Base-by-base conservation (phyloP, 1,140 invertebrate species). In the Heterodera carotae region DNA sequence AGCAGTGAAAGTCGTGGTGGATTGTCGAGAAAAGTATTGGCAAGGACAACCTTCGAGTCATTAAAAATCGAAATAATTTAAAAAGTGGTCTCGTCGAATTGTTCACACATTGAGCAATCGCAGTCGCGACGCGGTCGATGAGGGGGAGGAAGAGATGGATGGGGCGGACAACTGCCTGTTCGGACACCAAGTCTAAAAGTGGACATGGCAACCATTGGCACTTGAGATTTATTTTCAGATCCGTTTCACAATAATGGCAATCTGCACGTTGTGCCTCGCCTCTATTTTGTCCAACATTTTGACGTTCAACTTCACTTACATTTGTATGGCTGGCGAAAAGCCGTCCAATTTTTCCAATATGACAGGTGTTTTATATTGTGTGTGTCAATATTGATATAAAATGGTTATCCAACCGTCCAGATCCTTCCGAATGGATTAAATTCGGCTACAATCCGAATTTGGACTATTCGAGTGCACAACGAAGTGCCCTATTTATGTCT, bases 231-330 rank as follows among this genome's bases (percentile, higher is more conserved):
- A 64, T 25, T 74, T 73, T n/a, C 25, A 84, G 69, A 85, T 86
- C 68, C 84, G 85, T 36, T 86, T 86, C 69, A 78, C 84, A 15
- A 87, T 87, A 48, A 82, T 87, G 75, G 68, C 83, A 60, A 76
- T 86, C 29, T 79, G 83, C 29, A 87, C 87, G 27, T 69, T 85
- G 10, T 88, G 86, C 60, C 78, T 87, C 15, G 80, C 86, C n/a
- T 85, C 80, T 8, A 85, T 87, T 59, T 76, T 86, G 66, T 75
- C 77, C 59, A 87, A 87, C 74, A 87, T 87, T 56, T 70, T 87
- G 33, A 88, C 85, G 25, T 87, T 87, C 77, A 87, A 87, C 76
- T 87, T 87, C 69, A 85, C 86, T 22, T 84, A 83, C 62, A 87
- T 87, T 71, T 88, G 83, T 43, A 87, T 87, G 86, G 81, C 85